These are phyloP conservation scores for Morpho achilles DNA, from an alignment of 2,888 invertebrate genomes.

Conservation along the genomic window DNA sequence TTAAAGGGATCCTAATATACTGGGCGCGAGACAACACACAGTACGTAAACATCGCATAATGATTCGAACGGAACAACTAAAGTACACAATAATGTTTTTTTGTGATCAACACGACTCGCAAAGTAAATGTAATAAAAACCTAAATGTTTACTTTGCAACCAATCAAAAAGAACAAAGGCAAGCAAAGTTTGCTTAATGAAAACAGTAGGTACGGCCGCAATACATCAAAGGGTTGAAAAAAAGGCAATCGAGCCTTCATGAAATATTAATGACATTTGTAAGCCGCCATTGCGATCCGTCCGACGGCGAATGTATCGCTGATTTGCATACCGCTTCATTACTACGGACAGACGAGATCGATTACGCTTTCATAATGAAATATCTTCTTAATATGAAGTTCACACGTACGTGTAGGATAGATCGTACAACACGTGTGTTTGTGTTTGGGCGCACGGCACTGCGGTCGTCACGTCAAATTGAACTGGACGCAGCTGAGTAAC, in stretches of 20 bases:
- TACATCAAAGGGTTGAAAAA: slow-evolving; percentile 24
- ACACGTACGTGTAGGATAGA: too few species aligned
- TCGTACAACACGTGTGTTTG: too few species aligned
- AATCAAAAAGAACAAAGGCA: background rate
- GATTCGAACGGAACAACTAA: too few species aligned
- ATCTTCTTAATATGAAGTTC: too few species aligned
- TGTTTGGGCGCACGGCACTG: too few species aligned
- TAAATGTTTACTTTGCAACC: slow-evolving; percentile 1
- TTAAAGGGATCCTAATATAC: too few species aligned
- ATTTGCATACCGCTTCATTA: background rate
- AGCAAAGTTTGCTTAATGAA: background rate
- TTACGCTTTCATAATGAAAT: background rate
- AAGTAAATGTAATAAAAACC: background rate
- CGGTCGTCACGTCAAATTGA: background rate
- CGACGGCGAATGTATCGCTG: background rate
- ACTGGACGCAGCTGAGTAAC: background rate
- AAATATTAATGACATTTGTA: slow-evolving; percentile 21
- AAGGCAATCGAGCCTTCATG: slow-evolving; percentile 19
- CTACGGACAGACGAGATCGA: background rate
- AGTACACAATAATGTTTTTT: too few species aligned
- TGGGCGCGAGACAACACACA: too few species aligned
- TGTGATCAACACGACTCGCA: too few species aligned
- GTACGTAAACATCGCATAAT: too few species aligned
- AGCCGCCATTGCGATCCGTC: background rate
- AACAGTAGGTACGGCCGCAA: slow-evolving; percentile 2